A percentile compares a stretch with the other conserved stretches of the same genome.
These are phyloP conservation scores for Platalea minor DNA, from an alignment of 2,797 vertebrate genomes.

Conservation along the genomic window DNA sequence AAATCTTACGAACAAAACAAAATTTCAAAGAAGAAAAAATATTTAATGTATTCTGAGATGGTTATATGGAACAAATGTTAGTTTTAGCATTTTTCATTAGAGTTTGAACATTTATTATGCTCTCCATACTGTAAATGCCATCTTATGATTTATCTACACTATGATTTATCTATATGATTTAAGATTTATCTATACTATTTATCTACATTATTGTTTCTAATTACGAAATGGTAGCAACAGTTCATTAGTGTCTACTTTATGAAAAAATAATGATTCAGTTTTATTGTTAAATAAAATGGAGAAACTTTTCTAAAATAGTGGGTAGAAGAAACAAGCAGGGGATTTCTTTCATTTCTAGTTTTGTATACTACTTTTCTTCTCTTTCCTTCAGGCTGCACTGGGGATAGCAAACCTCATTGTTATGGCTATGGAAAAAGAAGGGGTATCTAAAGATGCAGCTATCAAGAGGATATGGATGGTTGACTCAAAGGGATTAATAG, in stretches of 20 bases:
- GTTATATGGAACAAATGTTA: background rate
- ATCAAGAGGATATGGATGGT: constrained; percentile 96
- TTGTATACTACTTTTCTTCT: background rate
- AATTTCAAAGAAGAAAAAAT: background rate
- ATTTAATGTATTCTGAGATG: background rate
- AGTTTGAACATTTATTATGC: background rate
- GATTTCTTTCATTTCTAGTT: background rate
- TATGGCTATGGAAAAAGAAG: constrained; percentile 97
- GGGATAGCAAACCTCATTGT: constrained; percentile 92
- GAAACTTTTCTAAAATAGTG: background rate
- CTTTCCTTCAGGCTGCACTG: constrained; percentile 86
- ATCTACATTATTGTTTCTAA: background rate
- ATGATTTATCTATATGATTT: background rate
- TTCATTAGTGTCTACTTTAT: background rate
- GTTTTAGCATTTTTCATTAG: background rate
- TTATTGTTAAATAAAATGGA: background rate
- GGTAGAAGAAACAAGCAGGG: background rate
- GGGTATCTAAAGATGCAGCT: constrained; percentile 77
- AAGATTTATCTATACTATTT: background rate
- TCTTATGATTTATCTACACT: background rate
- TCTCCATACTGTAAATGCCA: background rate
- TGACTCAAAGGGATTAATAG: constrained; percentile 95
- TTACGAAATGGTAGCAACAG: background rate
- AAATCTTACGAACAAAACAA: background rate
- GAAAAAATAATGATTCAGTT: background rate